Conservation (phyloP, 2,888 invertebrate genomes). For the Xylota segnis region DNA sequence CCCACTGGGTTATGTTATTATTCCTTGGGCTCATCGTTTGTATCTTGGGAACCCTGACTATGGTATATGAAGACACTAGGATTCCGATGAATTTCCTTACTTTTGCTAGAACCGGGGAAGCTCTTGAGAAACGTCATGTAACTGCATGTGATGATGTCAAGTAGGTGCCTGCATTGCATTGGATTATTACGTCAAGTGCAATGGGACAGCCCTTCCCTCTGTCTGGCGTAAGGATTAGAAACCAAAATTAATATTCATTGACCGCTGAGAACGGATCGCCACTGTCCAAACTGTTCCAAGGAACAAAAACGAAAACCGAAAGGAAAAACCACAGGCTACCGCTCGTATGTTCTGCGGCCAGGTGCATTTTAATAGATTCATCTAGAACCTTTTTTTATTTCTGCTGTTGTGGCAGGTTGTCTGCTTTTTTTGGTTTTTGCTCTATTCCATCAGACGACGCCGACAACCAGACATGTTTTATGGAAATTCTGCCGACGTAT, state of each 20-base stretch:
- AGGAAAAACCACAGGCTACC: background rate
- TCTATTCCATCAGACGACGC: slow-evolving; percentile 44
- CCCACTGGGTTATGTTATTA: too few relatives aligned
- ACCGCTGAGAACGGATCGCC: slow-evolving; percentile 33
- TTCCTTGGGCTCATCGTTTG: too few relatives aligned
- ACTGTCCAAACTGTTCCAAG: slow-evolving; percentile 28
- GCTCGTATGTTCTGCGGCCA: slow-evolving; percentile 26
- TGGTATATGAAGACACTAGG: too few relatives aligned
- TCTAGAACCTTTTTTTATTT: slow-evolving; percentile 33
- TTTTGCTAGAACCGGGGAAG: too few relatives aligned
- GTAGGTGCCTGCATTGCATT: too few relatives aligned
- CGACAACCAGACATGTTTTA: slow-evolving; percentile 54
- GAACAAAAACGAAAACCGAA: background rate
- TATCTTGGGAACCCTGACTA: too few relatives aligned
- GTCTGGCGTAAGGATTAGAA: too few relatives aligned
- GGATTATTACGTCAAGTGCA: too few relatives aligned
- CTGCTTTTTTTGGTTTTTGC: slow-evolving; percentile 2
- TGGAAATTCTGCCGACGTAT: slow-evolving; percentile 56
- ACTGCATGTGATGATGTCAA: too few relatives aligned
- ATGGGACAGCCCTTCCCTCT: slow-evolving; percentile 11
- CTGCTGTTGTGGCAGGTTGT: slow-evolving; percentile 53
- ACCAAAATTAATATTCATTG: slow-evolving; percentile 73
- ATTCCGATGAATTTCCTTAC: too few relatives aligned
- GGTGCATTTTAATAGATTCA: slow-evolving; percentile 73
- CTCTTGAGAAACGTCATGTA: too few relatives aligned